Evolutionary conservation across 2,797 vertebrate species (phyloP), one percentile per base, ranked within the genome.

Genomic region (Gadopsis marmoratus): DNA sequence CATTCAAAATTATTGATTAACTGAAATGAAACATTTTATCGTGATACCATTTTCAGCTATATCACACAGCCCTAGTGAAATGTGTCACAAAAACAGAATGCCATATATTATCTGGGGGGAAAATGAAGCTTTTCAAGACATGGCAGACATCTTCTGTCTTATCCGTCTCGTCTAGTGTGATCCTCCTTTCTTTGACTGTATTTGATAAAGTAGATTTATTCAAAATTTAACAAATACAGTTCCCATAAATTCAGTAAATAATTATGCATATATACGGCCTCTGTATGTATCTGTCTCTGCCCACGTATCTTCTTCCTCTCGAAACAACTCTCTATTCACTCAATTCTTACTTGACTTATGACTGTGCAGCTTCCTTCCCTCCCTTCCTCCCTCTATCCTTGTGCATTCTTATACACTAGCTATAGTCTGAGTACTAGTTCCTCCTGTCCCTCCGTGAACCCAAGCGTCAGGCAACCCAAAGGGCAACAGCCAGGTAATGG

Each of bases 271-370:
- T 3, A 54, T 37, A 21, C 59, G 8, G 1, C 16, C 14, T 51
- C 17, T 47, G 26, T 26, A 26, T 26, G 26, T 26, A 26, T 26
- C 29, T 31, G 29, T 48, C 12, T 23, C 50, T 26, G 4, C 16
- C 58, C 9, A 4, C 5, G 0, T 48, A 4, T 67, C 47, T 35
- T 66, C 21, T 33, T 41, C 5, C 17, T 47, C 12, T 48, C 3
- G 17, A 21, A 60, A 60, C 5, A 51, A 37, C 16, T 74, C 66
- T 67, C 61, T 13, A 82, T 82, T 72, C 3, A 82, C 69, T 78
- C 14, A 21, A 4, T 29, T 16, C 35, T 71, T 71, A 78, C 71
- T 85, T 76, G 64, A 83, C 79, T 58, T 63, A 4, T 13, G 13
- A 41, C 31, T 65, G 1, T 16, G 3, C 9, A 0, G 55, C 58